These are phyloP conservation scores for Megalops atlanticus DNA, from an alignment of 2,113 vertebrate genomes.

Conservation along the genomic window DNA sequence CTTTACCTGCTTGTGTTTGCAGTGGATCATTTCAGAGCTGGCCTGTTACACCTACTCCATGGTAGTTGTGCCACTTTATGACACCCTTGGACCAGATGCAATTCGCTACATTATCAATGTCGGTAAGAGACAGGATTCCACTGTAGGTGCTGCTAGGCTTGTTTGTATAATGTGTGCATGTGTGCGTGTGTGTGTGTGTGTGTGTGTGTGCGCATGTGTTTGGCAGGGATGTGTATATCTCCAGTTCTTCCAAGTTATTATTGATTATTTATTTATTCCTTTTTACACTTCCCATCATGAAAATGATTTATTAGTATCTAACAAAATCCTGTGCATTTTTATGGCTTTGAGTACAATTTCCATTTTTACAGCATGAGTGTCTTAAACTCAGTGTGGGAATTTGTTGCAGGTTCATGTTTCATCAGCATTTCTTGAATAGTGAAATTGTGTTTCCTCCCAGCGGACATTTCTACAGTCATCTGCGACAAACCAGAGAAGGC, in stretches of 20 bases:
- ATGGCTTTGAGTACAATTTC: too few species aligned
- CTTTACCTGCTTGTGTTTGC: slow-evolving; percentile 42
- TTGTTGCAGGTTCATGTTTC: too few species aligned
- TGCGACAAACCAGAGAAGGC: slow-evolving; percentile 93
- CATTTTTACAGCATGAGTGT: too few species aligned
- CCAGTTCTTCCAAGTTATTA: too few species aligned
- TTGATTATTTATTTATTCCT: too few species aligned
- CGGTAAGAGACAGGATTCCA: slow-evolving; percentile 68
- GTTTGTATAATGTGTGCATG: not conserved
- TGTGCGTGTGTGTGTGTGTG: not conserved
- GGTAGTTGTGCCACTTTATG: slow-evolving; percentile 95
- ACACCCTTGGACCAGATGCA: slow-evolving; percentile 91
- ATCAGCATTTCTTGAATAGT: too few species aligned
- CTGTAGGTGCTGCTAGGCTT: not conserved
- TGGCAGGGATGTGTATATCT: too few species aligned
- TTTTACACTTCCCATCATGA: too few species aligned
- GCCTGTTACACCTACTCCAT: slow-evolving; percentile 98
- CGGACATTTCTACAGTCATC: slow-evolving; percentile 91
- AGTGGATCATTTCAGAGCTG: slow-evolving; percentile 98
- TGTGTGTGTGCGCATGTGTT: too few species aligned
- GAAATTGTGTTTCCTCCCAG: slow-evolving; percentile 67
- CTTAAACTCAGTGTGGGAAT: too few species aligned
- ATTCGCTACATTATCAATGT: slow-evolving; percentile 94
- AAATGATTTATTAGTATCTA: too few species aligned
- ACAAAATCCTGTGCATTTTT: too few species aligned